phyloP scores from a whole-genome alignment of 2,888 invertebrate genomes.

The Pheosia gnoma region DNA sequence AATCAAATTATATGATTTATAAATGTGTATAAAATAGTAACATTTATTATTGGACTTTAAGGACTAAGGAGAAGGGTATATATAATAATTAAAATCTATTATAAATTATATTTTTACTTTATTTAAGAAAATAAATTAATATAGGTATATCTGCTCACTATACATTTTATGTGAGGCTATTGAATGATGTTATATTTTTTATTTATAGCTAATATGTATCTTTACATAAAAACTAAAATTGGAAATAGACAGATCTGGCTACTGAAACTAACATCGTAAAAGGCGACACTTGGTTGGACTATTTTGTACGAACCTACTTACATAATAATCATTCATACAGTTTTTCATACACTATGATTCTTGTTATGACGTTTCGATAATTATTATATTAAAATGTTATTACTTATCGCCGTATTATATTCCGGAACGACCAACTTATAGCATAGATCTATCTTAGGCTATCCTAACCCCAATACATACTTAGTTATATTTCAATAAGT shows the following conservation, averaged over 20 bases:
- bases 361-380: background rate
- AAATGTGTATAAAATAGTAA: constrained; percentile 38
- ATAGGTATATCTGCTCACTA: background rate
- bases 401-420: background rate
- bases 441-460: background rate
- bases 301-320: too few relatives aligned
- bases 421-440: background rate
- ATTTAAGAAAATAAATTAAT: background rate
- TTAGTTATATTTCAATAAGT: constrained; percentile 29
- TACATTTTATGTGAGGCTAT: background rate
- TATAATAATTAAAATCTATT: constrained; percentile 12
- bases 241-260: background rate
- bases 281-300: too few relatives aligned
- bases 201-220: too few relatives aligned
- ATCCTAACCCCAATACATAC: constrained; percentile 1
- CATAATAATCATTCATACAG: too few relatives aligned
- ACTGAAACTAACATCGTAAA: background rate
- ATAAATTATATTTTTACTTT: constrained; percentile 1
- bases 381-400: background rate
- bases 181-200: background rate
- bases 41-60: constrained; percentile 31
- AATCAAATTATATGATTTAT: constrained; percentile 8
- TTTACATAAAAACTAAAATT: background rate
- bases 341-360: background rate
- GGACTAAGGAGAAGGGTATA: constrained; percentile 39